phyloP scores from a whole-genome alignment of 2,113 vertebrate species.

The Syngnathoides biaculeatus region DNA sequence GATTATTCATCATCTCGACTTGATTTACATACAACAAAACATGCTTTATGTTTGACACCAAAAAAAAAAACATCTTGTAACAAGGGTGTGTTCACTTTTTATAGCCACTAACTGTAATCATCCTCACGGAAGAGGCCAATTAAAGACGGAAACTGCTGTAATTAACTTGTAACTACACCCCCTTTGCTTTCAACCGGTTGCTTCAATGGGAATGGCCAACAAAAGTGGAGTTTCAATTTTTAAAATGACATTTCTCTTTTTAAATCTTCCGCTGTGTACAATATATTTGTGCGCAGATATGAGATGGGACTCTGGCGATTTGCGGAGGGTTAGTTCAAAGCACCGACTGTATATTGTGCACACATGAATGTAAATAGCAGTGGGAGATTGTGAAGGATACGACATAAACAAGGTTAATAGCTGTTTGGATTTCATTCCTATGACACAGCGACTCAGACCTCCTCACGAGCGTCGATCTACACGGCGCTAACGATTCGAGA shows the following conservation, averaged over 20 bases:
- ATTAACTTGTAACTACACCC: not conserved
- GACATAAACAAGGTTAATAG: conserved; percentile 3
- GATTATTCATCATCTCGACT: not conserved
- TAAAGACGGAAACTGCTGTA: not conserved
- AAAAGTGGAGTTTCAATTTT: not conserved
- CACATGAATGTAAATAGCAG: not conserved
- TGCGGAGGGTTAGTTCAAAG: not conserved
- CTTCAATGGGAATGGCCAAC: not conserved
- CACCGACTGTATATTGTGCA: not conserved
- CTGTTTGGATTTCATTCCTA: conserved; percentile 4
- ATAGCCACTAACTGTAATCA: not conserved
- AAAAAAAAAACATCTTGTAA: not conserved
- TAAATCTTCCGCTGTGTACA: not conserved
- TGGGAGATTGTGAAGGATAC: not conserved
- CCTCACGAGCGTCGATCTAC: conserved; percentile 13
- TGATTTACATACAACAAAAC: not conserved
- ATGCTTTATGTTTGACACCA: not conserved
- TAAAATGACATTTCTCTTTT: not conserved
- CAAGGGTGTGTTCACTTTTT: not conserved
- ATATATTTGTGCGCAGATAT: not conserved
- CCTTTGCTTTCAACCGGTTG: not conserved
- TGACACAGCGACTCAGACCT: not conserved
- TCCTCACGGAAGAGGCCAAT: not conserved
- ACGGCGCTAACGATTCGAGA: not conserved
- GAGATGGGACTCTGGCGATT: not conserved